Evolutionary conservation across 2,797 vertebrate genomes (phyloP), one percentile per base, ranked within the genome.

Genomic region (Micrastur ruficollis): DNA sequence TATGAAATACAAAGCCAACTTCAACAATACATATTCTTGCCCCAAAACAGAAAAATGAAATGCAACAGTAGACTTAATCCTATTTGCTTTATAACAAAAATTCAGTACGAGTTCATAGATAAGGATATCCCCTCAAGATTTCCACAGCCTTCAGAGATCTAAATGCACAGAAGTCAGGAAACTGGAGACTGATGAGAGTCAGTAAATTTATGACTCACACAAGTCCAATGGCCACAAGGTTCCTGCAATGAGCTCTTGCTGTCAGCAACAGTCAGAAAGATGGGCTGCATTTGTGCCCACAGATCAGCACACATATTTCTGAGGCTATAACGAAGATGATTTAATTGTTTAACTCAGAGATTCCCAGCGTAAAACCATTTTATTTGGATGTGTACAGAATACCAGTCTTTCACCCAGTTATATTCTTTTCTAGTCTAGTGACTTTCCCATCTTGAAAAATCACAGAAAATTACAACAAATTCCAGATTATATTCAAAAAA

Each of bases 21-120:
- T 12, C 42, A 80, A 36, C 46, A 62, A 22, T 0, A 16, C 31
- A 8, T 9, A 29, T 1, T 36, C 47, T 23, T 22, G 17, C 11
- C 42, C 34, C 52, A 22, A 36, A 84, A 61, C 0, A 6, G 38
- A 20, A 59, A 50, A 62, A 80, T 12, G 22, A 61, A 93, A 87
- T 4, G 3, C 42, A 62, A 59, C 4, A 12, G 25, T 15, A 32
- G 36, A 58, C 50, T 55, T 9, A 29, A 75, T 32, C 38, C 27
- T 32, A 26, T 73, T 67, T 49, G 23, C 61, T 66, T 31, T 32
- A 16, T 11, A 81, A 65, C 22, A 79, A 29, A 34, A 75, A 14
- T 0, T 5, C 42, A 55, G 32, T 2, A 42, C 13, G 26, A 40
- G 36, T 17, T 81, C n/a, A 40, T 0, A 49, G 49, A 21, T 0